Evolutionary conservation across 92 coral and sea anemone species (phyloP).

Genomic region (Bergia puertoricense): DNA sequence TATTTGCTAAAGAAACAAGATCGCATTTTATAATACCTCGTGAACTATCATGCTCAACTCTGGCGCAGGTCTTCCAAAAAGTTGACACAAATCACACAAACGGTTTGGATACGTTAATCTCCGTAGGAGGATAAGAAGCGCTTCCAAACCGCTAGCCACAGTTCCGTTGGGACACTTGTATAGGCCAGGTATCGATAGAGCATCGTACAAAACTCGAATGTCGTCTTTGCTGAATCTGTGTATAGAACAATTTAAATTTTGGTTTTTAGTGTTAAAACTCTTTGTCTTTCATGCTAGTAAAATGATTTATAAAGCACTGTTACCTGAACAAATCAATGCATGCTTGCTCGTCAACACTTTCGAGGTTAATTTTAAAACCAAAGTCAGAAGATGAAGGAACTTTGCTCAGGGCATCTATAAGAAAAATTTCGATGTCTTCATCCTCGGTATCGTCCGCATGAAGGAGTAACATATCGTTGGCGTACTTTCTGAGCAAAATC

Average conservation of each 20-base stretch:
- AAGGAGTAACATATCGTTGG: constrained; percentile 47
- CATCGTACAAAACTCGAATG: constrained; percentile 47
- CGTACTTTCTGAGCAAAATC: constrained; percentile 40
- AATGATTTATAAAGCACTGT: constrained; percentile 16
- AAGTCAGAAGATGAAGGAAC: constrained; percentile 43
- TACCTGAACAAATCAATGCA: constrained; percentile 62
- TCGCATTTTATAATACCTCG: constrained; percentile 49
- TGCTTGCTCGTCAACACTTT: constrained; percentile 57
- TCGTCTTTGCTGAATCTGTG: constrained; percentile 51
- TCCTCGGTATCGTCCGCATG: constrained; percentile 49
- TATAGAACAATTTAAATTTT: background rate
- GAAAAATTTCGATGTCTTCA: constrained; percentile 54
- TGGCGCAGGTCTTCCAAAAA: constrained; percentile 71
- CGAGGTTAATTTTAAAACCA: constrained; percentile 54
- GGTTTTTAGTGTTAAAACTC: too few relatives aligned
- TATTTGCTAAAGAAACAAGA: constrained; percentile 12
- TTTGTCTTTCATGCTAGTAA: too few relatives aligned
- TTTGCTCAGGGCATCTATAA: constrained; percentile 51
- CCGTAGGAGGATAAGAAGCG: constrained; percentile 57
- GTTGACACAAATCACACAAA: constrained; percentile 55
- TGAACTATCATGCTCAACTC: constrained; percentile 73
- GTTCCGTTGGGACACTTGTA: constrained; percentile 74
- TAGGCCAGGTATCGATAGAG: constrained; percentile 47
- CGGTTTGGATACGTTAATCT: constrained; percentile 69
- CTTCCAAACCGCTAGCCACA: constrained; percentile 70